phyloP scores from a whole-genome alignment of 1,140 invertebrate genomes.

The Temnothorax nylanderi region DNA sequence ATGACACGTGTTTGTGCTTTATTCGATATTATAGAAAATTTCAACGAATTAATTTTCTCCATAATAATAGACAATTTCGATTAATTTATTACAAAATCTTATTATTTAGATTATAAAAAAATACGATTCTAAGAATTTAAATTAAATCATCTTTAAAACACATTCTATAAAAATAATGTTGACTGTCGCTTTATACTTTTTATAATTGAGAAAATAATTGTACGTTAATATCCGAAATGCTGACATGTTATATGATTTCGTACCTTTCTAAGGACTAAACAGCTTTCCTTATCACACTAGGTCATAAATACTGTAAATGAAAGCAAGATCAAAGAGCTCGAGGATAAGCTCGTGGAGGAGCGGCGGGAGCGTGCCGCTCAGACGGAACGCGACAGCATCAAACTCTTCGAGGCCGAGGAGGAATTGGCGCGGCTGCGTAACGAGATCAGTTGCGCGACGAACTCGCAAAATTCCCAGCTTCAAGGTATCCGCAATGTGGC shows the following conservation, averaged over 20 bases:
- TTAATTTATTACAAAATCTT: neutral
- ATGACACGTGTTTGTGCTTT: neutral
- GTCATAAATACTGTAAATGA: conserved; percentile 84
- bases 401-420: conserved; percentile 87
- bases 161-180: neutral
- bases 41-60: neutral
- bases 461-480: conserved; percentile 61
- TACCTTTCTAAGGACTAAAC: conserved; percentile 47
- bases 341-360: conserved; percentile 85
- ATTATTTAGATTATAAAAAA: neutral
- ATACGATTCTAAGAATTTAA: neutral
- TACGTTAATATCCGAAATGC: conserved; percentile 4
- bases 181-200: neutral
- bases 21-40: conserved; percentile 3
- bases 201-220: neutral
- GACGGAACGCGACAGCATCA: conserved; percentile 85
- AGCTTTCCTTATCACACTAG: conserved; percentile 77
- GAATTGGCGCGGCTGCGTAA: conserved; percentile 83
- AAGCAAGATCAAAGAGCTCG: conserved; percentile 86
- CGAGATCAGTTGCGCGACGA: conserved; percentile 64
- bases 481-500: conserved; percentile 36
- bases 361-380: conserved; percentile 82
- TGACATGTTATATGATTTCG: neutral
- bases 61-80: neutral
- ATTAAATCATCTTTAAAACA: neutral